Percentiles rank a stretch among this genome's conserved stretches.
phyloP scores from a whole-genome alignment of 2,113 vertebrate species.

The Herpetotheres cachinnans region DNA sequence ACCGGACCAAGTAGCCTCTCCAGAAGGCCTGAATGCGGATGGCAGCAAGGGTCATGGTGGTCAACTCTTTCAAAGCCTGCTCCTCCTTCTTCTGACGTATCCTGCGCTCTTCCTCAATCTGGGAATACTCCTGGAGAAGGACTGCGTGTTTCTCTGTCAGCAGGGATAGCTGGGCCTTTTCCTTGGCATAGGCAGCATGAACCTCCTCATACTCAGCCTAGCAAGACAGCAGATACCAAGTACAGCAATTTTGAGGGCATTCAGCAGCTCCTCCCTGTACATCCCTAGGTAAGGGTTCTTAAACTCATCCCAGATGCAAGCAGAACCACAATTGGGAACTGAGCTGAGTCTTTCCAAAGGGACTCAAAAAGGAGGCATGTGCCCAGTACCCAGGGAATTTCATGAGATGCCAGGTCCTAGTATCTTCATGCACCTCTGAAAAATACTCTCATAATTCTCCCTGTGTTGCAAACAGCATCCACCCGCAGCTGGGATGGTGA shows the following conservation, averaged over 20 bases:
- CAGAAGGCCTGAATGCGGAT: slow-evolving; percentile 77
- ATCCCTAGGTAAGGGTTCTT: not conserved
- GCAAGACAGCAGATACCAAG: not conserved
- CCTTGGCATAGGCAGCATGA: slow-evolving; percentile 41
- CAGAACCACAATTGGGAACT: not conserved
- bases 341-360: not conserved
- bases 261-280: not conserved
- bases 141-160: slow-evolving; percentile 53
- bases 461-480: not conserved
- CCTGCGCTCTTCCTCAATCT: slow-evolving; percentile 77
- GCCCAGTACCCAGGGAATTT: not conserved
- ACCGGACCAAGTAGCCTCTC: slow-evolving; percentile 84
- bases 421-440: not conserved
- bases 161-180: slow-evolving; percentile 74
- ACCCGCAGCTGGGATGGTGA: not conserved
- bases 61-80: slow-evolving; percentile 67
- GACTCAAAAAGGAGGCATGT: not conserved
- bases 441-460: not conserved
- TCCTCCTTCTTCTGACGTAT: slow-evolving; percentile 58
- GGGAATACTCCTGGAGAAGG: slow-evolving; percentile 73
- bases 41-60: slow-evolving; percentile 73
- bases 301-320: not conserved
- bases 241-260: not conserved
- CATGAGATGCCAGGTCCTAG: not conserved
- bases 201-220: slow-evolving; percentile 77